Percentiles rank a stretch among this genome's conserved stretches.
phyloP scores from a whole-genome alignment of 1,140 invertebrate species.

The Aphelenchoides fujianensis region DNA sequence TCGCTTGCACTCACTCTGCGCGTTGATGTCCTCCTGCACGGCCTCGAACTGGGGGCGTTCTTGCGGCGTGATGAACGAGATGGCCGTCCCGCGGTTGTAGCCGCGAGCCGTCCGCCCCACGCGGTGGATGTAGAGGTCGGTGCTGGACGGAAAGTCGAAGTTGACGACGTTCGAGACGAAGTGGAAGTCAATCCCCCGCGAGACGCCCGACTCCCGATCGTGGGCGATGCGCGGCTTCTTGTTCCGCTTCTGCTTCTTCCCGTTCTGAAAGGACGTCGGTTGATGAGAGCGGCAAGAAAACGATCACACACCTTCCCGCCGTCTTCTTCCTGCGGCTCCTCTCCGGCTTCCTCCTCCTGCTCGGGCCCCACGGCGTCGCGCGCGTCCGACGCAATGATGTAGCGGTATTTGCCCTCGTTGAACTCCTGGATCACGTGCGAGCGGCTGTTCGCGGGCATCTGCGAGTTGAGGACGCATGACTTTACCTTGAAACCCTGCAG shows the following conservation, averaged over 20 bases:
- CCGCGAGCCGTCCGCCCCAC: constrained; percentile 77
- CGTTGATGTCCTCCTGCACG: constrained; percentile 73
- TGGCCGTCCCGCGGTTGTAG: constrained; percentile 84
- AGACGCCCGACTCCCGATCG: constrained; percentile 89
- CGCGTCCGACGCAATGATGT: constrained; percentile 95
- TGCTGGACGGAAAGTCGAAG: constrained; percentile 88
- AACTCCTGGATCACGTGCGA: constrained; percentile 93
- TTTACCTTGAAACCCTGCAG: constrained; percentile 92
- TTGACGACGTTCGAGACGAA: constrained; percentile 95
- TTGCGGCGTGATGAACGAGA: constrained; percentile 83
- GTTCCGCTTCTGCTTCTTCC: constrained; percentile 65
- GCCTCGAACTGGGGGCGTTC: constrained; percentile 75
- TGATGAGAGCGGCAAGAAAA: constrained; percentile 72
- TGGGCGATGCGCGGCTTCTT: constrained; percentile 67
- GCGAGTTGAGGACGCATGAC: constrained; percentile 89
- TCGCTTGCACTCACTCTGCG: constrained; percentile 47
- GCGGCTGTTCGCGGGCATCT: constrained; percentile 79
- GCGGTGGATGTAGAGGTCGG: constrained; percentile 85
- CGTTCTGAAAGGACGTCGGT: constrained; percentile 63
- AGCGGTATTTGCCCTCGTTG: constrained; percentile 87
- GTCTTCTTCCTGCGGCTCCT: constrained; percentile 69
- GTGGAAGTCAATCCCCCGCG: constrained; percentile 94
- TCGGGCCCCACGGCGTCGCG: constrained; percentile 40
- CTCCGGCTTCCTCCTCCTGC: constrained; percentile 32
- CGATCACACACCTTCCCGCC: constrained; percentile 83